Evolutionary conservation across 2,888 invertebrate genomes (phyloP).

Genomic region (Spodoptera littoralis): DNA sequence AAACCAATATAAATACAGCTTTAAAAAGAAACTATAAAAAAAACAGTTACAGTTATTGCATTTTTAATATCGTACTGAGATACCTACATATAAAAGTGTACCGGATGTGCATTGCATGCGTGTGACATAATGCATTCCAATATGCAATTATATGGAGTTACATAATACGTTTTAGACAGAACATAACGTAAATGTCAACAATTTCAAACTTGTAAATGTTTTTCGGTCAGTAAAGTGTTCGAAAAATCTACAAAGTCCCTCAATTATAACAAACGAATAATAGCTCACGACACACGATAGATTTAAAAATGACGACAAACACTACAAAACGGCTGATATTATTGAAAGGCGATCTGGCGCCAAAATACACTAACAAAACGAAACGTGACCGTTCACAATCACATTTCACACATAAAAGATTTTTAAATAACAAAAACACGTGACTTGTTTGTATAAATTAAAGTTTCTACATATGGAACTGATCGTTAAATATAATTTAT

Average conservation of each 20-base stretch:
- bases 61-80: constrained; percentile 14
- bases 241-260: too few relatives aligned
- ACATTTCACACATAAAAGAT: constrained; percentile 48
- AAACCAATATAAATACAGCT: too few relatives aligned
- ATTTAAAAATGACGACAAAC: not conserved
- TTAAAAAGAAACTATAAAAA: too few relatives aligned
- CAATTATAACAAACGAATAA: too few relatives aligned
- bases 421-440: constrained; percentile 64
- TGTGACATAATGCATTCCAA: constrained; percentile 46
- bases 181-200: too few relatives aligned
- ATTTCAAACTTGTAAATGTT: too few relatives aligned
- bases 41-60: not conserved
- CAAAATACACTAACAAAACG: constrained; percentile 38
- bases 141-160: constrained; percentile 2
- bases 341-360: constrained; percentile 41
- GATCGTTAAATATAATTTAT: constrained; percentile 66
- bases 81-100: constrained; percentile 32
- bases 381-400: constrained; percentile 44
- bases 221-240: too few relatives aligned
- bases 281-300: too few relatives aligned
- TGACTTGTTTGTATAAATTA: constrained; percentile 62
- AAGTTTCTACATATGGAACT: constrained; percentile 73
- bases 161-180: too few relatives aligned
- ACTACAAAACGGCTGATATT: constrained; percentile 10
- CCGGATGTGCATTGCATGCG: constrained; percentile 43